Conservation (phyloP, 2,113 vertebrate species). For the Nothoprocta pentlandii region DNA sequence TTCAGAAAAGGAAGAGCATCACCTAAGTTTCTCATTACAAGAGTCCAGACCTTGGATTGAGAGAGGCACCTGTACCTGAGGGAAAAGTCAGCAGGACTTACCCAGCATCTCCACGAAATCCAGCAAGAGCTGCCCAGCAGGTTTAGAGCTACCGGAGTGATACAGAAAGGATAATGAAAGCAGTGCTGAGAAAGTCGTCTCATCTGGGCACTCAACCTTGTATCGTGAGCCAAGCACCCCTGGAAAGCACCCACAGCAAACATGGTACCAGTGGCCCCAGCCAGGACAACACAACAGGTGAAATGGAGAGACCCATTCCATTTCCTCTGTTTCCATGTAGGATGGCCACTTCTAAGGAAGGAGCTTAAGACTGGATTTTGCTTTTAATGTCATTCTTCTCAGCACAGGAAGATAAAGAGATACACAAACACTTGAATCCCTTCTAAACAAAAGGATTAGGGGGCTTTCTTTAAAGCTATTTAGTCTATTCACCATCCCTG, state of each 20-base stretch:
- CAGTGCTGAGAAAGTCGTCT: background rate
- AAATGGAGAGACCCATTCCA: background rate
- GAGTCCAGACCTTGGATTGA: background rate
- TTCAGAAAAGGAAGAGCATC: background rate
- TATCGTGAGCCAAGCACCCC: background rate
- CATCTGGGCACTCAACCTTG: background rate
- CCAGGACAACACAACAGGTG: background rate
- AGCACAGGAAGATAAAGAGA: background rate
- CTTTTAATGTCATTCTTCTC: background rate
- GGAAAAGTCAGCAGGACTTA: too few relatives aligned
- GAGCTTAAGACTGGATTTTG: background rate
- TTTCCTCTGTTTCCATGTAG: background rate
- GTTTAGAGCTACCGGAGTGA: background rate
- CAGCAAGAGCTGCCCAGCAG: background rate
- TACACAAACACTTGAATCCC: background rate
- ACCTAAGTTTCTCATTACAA: background rate
- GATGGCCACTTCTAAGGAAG: background rate
- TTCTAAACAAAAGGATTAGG: background rate
- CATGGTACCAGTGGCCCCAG: accelerated
- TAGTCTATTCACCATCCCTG: background rate
- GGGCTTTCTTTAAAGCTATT: background rate
- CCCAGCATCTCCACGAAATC: background rate
- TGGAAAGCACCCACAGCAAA: background rate
- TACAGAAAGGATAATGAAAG: accelerated
- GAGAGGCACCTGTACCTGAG: background rate